Percentiles rank a stretch among this genome's conserved stretches.
Evolutionary conservation across 2,888 invertebrate genomes (phyloP).

Genomic region (Dryocosmus kuriphilus): DNA sequence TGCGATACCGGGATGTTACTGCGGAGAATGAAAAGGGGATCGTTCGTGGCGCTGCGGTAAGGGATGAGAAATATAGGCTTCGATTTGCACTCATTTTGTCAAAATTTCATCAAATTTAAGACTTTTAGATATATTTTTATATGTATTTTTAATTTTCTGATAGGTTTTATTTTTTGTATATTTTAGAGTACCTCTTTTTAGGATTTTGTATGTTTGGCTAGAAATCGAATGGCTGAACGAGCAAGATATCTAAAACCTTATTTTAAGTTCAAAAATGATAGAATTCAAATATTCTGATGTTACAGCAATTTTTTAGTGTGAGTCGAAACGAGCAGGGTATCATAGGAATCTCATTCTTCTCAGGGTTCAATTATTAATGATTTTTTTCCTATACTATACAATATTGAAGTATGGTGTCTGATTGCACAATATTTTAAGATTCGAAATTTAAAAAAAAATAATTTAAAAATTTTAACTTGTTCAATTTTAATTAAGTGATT

Average conservation of each 20-base stretch:
- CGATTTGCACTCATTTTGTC: not conserved
- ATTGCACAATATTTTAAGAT: too few relatives aligned
- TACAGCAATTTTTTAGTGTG: too few relatives aligned
- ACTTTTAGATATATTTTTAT: not conserved
- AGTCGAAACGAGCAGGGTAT: too few relatives aligned
- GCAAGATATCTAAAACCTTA: not conserved
- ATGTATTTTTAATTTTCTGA: not conserved
- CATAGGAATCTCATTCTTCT: too few relatives aligned
- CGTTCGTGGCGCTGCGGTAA: constrained; percentile 67
- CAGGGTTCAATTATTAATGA: too few relatives aligned
- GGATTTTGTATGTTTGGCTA: not conserved
- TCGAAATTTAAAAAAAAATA: too few relatives aligned
- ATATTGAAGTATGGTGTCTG: too few relatives aligned
- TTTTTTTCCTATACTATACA: too few relatives aligned
- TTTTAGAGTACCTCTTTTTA: not conserved
- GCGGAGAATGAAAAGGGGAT: constrained; percentile 70
- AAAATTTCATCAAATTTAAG: not conserved
- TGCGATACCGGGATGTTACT: constrained; percentile 69
- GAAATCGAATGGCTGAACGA: not conserved
- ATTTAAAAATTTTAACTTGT: too few relatives aligned
- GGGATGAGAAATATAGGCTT: constrained; percentile 51
- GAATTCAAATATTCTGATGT: too few relatives aligned
- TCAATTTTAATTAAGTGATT: too few relatives aligned
- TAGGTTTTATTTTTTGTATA: not conserved
- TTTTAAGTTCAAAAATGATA: not conserved